Percentiles rank a stretch among this genome's conserved stretches.
Evolutionary conservation across 1,140 invertebrate species (phyloP).

Genomic region (Geopemphigus sp.): DNA sequence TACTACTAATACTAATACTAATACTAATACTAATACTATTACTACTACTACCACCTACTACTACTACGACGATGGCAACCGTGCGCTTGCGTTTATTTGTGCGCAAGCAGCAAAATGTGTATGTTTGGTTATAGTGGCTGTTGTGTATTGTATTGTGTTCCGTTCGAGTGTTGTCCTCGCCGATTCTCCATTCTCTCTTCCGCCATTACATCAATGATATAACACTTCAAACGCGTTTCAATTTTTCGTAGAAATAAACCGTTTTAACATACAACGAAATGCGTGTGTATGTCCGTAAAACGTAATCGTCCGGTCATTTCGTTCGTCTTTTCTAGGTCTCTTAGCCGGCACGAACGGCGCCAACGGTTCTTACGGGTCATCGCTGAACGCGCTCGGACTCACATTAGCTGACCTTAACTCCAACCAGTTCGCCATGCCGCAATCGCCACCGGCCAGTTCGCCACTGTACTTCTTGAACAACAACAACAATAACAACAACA

Average conservation of each 20-base stretch:
- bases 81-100: not conserved
- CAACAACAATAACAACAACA: slow-evolving; percentile 36
- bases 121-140: not conserved
- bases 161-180: too few species aligned
- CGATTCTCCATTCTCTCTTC: too few species aligned
- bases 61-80: too few species aligned
- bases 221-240: too few species aligned
- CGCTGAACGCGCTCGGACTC: slow-evolving; percentile 34
- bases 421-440: slow-evolving; percentile 35
- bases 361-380: slow-evolving; percentile 23
- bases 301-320: not conserved
- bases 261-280: slow-evolving; percentile 1
- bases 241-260: not conserved
- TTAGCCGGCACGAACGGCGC: slow-evolving; percentile 20
- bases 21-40: too few species aligned
- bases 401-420: slow-evolving; percentile 31
- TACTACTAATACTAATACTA: too few species aligned
- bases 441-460: slow-evolving; percentile 35
- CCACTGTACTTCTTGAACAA: slow-evolving; percentile 39
- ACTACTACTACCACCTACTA: too few species aligned
- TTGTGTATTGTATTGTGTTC: not conserved
- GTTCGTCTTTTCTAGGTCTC: slow-evolving; percentile 18
- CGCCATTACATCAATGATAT: too few species aligned
- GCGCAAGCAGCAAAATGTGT: not conserved
- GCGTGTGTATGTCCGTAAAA: not conserved